phyloP scores from a whole-genome alignment of 2,797 vertebrate species.

The Luscinia megarhynchos region DNA sequence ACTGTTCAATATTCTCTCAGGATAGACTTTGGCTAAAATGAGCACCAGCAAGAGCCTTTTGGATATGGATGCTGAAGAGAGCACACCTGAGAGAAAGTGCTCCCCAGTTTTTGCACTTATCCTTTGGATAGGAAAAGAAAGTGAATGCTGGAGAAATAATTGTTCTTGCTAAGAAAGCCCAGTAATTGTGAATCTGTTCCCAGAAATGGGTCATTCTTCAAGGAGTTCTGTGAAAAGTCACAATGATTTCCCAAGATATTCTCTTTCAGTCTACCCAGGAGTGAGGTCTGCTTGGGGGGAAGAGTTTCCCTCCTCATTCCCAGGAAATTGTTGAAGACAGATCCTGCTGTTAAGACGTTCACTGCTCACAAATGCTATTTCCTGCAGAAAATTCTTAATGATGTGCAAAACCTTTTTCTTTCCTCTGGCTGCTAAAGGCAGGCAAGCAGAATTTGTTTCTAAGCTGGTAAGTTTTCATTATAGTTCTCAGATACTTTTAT shows the following conservation, averaged over 20 bases:
- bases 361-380: not conserved
- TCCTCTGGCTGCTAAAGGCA: not conserved
- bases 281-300: not conserved
- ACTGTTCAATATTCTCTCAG: not conserved
- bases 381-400: not conserved
- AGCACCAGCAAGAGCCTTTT: not conserved
- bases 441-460: not conserved
- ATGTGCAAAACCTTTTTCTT: not conserved
- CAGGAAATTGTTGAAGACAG: not conserved
- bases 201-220: not conserved
- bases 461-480: not conserved
- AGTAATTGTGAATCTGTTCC: not conserved
- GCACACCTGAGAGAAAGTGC: not conserved
- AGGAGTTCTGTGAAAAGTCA: not conserved
- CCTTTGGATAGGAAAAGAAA: not conserved
- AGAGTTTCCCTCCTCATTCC: not conserved
- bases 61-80: not conserved
- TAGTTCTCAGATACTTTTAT: not conserved
- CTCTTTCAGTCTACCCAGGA: not conserved
- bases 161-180: not conserved
- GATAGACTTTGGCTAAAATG: not conserved
- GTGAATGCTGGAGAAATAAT: not conserved
- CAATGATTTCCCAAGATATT: not conserved
- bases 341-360: not conserved
- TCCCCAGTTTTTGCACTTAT: not conserved